phyloP scores from a whole-genome alignment of 2,888 invertebrate genomes.

The Agrochola litura region DNA sequence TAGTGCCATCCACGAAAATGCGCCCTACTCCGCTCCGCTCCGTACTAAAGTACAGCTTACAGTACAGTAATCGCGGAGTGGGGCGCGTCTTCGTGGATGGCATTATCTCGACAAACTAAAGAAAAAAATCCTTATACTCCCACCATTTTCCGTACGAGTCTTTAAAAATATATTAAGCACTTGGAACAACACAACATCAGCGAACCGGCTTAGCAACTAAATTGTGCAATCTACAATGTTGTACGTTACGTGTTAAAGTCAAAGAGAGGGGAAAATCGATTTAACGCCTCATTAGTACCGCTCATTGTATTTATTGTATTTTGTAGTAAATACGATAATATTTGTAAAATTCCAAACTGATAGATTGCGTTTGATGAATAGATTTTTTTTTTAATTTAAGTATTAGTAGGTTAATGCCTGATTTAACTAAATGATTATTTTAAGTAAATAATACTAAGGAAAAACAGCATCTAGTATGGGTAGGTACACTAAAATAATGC shows the following conservation, averaged over 20 bases:
- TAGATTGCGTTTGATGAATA: background rate
- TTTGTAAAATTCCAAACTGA: background rate
- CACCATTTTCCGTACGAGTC: conserved; percentile 19
- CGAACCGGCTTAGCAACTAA: conserved; percentile 16
- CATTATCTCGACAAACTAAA: background rate
- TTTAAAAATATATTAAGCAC: background rate
- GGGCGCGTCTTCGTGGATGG: no score
- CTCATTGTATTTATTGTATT: conserved; percentile 36
- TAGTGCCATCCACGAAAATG: no score
- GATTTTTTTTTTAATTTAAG: background rate
- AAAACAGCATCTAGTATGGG: background rate
- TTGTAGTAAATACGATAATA: conserved; percentile 16
- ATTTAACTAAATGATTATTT: background rate
- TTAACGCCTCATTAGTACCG: conserved; percentile 28
- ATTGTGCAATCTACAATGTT: conserved; percentile 10
- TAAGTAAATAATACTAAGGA: background rate
- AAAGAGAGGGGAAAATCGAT: conserved; percentile 29
- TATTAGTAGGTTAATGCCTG: background rate
- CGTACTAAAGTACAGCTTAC: no score
- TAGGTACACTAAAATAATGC: background rate
- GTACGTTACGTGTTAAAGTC: conserved; percentile 17
- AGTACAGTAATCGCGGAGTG: no score
- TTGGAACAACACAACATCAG: conserved; percentile 9
- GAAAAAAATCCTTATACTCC: background rate
- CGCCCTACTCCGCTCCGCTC: no score